Evolutionary conservation across 2,113 vertebrate species (phyloP), one percentile per base, ranked within the genome.

Genomic region (Semnopithecus entellus): DNA sequence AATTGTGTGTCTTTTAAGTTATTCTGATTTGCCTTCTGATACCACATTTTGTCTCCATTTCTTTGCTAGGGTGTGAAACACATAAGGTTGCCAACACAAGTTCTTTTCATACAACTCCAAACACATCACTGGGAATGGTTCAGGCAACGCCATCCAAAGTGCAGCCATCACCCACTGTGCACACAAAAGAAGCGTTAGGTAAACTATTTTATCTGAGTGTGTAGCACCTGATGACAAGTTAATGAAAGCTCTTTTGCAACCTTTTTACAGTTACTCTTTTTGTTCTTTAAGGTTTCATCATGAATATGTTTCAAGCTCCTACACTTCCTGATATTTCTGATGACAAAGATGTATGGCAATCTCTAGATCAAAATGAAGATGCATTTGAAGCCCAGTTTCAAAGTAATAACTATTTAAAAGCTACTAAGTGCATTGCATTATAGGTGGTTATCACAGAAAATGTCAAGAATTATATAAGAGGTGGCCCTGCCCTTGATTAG

Each of bases 141-240:
- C 99, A 99, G 87, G 98, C 98, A 40, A 99, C 99, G 0, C 99
- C 99, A 0, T 99, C 99, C 38, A 98, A 98, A 95, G 99, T 97
- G 61, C 99, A 99, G 8, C 99, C 99, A 0, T 99, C 99, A 0
- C 99, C 99, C 48, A 99, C 99, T 0, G 99, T 99, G 40, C 99
- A 99, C 98, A 99, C 99, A 0, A 99, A 99, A 35, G 99, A 99
- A 97, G 99, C 99, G 0, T 88, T 99, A 96, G 99, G 99, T 99
- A 98, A 99, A 98, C 52, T 1, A 0, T 61, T 90, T 45, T 40
- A 30, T 52, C 35, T 38, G 25, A 6, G 0, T 7, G 2, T 32
- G 20, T 16, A 11, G 1, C 32, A 1, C 55, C 75, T 80, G 40
- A 22, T 3, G 10, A 5, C 23, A 93, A 52, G 55, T 64, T 66